Base-by-base conservation (phyloP, 2,113 vertebrate species). In the Setophaga kirtlandii region DNA sequence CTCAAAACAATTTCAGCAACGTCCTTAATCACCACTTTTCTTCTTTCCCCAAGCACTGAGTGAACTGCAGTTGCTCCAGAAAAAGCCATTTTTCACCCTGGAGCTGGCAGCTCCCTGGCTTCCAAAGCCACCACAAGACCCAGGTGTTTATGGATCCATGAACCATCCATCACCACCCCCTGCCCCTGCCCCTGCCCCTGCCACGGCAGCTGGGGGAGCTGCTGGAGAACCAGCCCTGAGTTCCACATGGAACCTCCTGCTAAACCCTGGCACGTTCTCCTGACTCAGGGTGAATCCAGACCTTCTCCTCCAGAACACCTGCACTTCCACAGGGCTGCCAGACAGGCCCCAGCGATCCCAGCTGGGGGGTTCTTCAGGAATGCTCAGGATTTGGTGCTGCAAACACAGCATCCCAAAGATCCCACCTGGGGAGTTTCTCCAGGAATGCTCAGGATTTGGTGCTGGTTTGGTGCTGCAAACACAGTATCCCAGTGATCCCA, bases 81-180 rank as follows among this genome's bases (percentile, higher is more conserved):
- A 77, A 53, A 63, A 47, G 64, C 3, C 50, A 63, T 77, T 87
- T 62, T 24, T 70, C 47, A 89, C 35, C 56, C 73, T 11, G 18
- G 37, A 73, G 33, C 16, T 71, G 74, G 69, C 81, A 93, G 77
- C 60, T 84, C 41, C 41, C 65, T 94, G 91, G 70, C 75, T 64
- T 23, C 53, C 30, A 49, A 11, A 74, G 47, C 28, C 65, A 69
- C 7, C 77, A 41, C 41, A 24, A 68, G 69, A 30, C 25, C 25
- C 64, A 62, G 68, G 77, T 67, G 87, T 59, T 89, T 11, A 7
- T 18, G 53, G 49, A 52, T 21, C 44, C 44, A 46, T 21, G 23
- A 37, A 37, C 6, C 4, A 81, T 42, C 75, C 70, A 64, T 21
- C 83, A 46, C 12, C 83, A 50, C 52, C 42, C 4, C 59, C n/a